Conservation (phyloP, 2,888 invertebrate genomes). For the Salpingus planirostris region DNA sequence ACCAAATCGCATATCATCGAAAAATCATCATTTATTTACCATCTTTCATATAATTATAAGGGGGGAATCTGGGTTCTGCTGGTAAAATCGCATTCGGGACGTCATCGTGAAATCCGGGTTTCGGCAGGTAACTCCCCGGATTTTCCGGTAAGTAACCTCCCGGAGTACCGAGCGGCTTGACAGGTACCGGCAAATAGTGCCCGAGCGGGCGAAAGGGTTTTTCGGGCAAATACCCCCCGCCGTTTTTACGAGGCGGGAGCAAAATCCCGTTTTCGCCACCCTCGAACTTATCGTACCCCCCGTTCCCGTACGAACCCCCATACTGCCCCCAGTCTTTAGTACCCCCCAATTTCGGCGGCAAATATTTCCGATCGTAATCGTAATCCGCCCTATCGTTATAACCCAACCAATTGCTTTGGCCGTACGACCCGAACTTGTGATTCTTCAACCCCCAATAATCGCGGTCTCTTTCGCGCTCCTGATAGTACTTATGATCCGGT, state of each 20-base stretch:
- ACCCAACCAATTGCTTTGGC: constrained; percentile 49
- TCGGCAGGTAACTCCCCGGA: constrained; percentile 7
- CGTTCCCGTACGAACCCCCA: constrained; percentile 34
- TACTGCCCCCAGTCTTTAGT: constrained; percentile 36
- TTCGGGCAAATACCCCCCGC: constrained; percentile 8
- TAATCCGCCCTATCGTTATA: constrained; percentile 18
- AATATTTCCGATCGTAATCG: no score
- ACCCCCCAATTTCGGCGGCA: constrained; percentile 31
- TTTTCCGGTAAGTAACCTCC: constrained; percentile 4
- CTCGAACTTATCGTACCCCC: constrained; percentile 21
- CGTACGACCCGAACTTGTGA: constrained; percentile 52
- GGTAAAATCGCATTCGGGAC: constrained; percentile 29
- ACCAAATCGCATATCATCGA: no score
- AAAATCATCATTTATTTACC: no score
- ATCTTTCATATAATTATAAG: constrained; percentile 31
- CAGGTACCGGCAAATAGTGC: constrained; percentile 9
- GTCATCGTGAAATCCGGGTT: constrained; percentile 21
- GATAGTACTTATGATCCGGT: constrained; percentile 17
- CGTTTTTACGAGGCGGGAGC: constrained; percentile 3
- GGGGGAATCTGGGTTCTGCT: constrained; percentile 24
- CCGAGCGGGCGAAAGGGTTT: constrained; percentile 1
- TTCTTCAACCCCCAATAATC: constrained; percentile 30
- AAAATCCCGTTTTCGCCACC: constrained; percentile 10
- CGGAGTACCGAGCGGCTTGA: constrained; percentile 6
- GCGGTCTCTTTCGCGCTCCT: constrained; percentile 24